Evolutionary conservation across 2,113 vertebrate species (phyloP).

Genomic region (Poecilia latipinna): DNA sequence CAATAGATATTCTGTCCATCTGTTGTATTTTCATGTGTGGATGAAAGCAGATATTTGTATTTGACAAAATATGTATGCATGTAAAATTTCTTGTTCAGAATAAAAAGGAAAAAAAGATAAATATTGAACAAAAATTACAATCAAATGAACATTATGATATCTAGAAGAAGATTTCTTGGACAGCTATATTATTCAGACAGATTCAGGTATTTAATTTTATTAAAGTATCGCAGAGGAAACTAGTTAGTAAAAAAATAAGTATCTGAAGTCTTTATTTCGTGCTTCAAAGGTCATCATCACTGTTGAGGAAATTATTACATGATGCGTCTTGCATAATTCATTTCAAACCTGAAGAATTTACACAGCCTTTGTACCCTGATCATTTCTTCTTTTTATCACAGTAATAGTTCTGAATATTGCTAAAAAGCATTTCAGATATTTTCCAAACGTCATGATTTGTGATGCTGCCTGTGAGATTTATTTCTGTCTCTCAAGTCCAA

Average conservation of each 20-base stretch:
- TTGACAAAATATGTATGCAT: too few species aligned
- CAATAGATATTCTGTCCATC: too few species aligned
- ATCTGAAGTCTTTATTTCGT: neutral
- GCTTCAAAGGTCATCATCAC: neutral
- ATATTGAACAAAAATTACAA: too few species aligned
- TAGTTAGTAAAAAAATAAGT: neutral
- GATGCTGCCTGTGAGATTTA: conserved; percentile 8
- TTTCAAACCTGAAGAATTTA: neutral
- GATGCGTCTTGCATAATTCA: neutral
- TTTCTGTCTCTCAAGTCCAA: conserved; percentile 67
- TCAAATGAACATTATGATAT: neutral
- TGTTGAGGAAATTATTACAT: neutral
- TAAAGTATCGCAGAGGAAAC: too few species aligned
- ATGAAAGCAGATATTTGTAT: too few species aligned
- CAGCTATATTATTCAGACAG: neutral
- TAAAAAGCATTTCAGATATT: neutral
- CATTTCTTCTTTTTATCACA: neutral
- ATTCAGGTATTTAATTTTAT: too few species aligned
- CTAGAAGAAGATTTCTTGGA: neutral
- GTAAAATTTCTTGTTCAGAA: too few species aligned
- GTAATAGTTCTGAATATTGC: neutral
- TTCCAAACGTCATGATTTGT: neutral
- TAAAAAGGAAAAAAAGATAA: too few species aligned
- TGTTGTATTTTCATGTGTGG: too few species aligned
- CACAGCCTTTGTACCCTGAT: neutral